These are phyloP conservation scores for Karalla daura DNA, from an alignment of 2,797 vertebrate species.

Conservation along the genomic window DNA sequence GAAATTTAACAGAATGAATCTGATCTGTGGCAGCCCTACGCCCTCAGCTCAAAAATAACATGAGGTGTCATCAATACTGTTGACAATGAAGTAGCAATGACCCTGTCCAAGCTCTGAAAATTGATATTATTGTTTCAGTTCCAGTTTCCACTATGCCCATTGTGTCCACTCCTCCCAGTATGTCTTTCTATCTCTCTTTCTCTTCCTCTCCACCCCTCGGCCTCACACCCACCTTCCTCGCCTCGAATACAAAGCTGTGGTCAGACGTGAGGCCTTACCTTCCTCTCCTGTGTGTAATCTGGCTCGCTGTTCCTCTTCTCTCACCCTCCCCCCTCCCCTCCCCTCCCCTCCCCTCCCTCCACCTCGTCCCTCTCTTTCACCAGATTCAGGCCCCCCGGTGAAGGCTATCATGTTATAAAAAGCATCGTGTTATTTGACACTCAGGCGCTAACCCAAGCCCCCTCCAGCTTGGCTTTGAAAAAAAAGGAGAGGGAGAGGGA, in stretches of 20 bases:
- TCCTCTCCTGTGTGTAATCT: slow-evolving; percentile 47
- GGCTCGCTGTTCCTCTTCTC: slow-evolving; percentile 35
- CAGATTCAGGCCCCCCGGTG: slow-evolving; percentile 68
- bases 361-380: slow-evolving; percentile 48
- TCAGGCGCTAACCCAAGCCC: slow-evolving; percentile 60
- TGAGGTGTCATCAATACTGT: slow-evolving; percentile 37
- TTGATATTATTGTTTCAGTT: slow-evolving; percentile 77
- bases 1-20: background rate
- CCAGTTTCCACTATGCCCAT: slow-evolving; percentile 65
- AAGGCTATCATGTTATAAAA: slow-evolving; percentile 79
- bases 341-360: slow-evolving; percentile 13
- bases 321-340: too few species aligned
- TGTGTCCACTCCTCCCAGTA: slow-evolving; percentile 64
- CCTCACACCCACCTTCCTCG: slow-evolving; percentile 41
- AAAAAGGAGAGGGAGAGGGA: slow-evolving; percentile 18
- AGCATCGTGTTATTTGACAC: slow-evolving; percentile 80
- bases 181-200: slow-evolving; percentile 58
- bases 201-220: slow-evolving; percentile 59
- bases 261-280: slow-evolving; percentile 50
- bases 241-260: slow-evolving; percentile 61
- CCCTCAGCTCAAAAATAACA: slow-evolving; percentile 17
- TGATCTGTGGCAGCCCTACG: background rate
- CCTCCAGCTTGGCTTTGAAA: slow-evolving; percentile 74
- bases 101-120: slow-evolving; percentile 72
- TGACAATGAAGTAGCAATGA: slow-evolving; percentile 45